Evolutionary conservation across 2,113 vertebrate genomes (phyloP).

Genomic region (Mormyrus lacerda): DNA sequence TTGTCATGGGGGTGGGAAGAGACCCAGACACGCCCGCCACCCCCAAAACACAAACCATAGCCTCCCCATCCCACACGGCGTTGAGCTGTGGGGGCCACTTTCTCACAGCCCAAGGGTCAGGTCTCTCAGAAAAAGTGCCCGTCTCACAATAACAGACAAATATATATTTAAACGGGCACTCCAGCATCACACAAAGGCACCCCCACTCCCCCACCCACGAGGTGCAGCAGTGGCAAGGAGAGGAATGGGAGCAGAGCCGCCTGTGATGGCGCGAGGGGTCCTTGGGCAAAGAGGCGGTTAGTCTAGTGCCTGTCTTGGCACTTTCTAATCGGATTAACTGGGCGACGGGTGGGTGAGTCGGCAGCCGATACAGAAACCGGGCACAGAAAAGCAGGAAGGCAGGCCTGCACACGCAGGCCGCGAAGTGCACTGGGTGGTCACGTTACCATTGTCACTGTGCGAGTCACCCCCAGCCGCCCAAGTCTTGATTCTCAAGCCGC

Average conservation of each 20-base stretch:
- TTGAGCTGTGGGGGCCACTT: conserved; percentile 26
- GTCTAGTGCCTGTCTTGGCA: background rate
- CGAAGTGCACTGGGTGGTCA: conserved; percentile 7
- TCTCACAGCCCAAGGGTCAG: conserved; percentile 42
- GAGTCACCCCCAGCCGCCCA: background rate
- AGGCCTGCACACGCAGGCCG: background rate
- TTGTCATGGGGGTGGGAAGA: background rate
- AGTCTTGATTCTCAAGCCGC: background rate
- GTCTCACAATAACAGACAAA: conserved; percentile 40
- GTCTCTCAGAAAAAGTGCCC: conserved; percentile 31
- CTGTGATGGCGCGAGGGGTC: background rate
- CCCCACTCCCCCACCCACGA: background rate
- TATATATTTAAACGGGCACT: conserved; percentile 29
- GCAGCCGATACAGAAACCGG: background rate
- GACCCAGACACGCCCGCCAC: background rate
- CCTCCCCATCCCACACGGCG: background rate
- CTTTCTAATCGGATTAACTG: background rate
- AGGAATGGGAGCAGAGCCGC: background rate
- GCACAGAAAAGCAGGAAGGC: background rate
- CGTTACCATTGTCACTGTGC: conserved; percentile 8
- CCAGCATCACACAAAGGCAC: background rate
- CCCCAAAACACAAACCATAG: background rate
- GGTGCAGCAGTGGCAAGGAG: background rate
- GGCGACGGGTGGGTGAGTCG: background rate
- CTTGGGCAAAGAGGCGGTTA: background rate